Evolutionary conservation across 30 jellyfish, hydroid and myxozoan genomes (phyloP).

Genomic region (Aurelia sp.): DNA sequence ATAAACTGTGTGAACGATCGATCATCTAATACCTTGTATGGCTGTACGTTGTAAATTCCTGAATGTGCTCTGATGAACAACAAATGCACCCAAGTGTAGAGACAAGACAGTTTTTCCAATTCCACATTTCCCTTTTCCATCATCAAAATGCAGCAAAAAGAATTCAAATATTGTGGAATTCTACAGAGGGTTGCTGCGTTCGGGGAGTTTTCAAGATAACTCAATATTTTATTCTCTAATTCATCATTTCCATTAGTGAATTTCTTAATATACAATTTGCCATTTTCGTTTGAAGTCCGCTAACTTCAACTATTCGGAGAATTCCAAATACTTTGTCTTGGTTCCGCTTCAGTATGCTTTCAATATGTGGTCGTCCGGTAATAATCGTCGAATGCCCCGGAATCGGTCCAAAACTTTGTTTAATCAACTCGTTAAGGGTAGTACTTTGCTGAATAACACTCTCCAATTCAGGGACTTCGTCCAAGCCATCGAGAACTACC

Average conservation of each 20-base stretch:
- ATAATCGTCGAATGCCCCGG: background rate
- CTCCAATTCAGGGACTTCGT: background rate
- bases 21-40: background rate
- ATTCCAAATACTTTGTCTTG: background rate
- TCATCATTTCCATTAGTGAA: background rate
- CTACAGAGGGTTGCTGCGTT: background rate
- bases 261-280: background rate
- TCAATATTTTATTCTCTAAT: background rate
- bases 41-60: no score
- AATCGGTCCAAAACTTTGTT: background rate
- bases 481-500: conserved; percentile 22
- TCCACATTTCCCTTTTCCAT: no score
- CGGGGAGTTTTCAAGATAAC: background rate
- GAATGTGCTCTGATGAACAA: background rate
- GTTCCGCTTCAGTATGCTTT: background rate
- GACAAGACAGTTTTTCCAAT: background rate
- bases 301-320: background rate
- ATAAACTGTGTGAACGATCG: background rate
- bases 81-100: background rate
- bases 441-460: background rate
- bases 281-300: background rate
- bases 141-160: conserved; percentile 1
- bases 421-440: background rate
- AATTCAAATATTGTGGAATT: conserved; percentile 4
- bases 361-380: conserved; percentile 13